phyloP scores from a whole-genome alignment of 2,113 vertebrate genomes.

The Platysteira castanea region DNA sequence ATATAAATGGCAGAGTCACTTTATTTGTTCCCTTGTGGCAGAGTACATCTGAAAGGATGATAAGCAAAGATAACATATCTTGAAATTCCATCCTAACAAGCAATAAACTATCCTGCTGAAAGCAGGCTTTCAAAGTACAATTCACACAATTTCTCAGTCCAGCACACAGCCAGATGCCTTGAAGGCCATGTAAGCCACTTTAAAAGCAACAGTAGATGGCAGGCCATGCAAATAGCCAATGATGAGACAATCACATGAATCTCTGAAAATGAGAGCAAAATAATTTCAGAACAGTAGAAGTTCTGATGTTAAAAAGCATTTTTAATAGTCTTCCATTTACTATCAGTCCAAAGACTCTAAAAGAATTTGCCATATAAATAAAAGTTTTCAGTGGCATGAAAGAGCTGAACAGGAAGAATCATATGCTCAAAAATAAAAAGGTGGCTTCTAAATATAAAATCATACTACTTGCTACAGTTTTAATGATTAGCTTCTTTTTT shows the following conservation, averaged over 20 bases:
- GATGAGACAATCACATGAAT: background rate
- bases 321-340: background rate
- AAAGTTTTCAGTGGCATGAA: background rate
- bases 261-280: background rate
- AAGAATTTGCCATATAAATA: background rate
- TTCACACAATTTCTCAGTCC: background rate
- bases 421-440: background rate
- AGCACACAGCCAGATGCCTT: background rate
- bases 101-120: slow-evolving; percentile 12
- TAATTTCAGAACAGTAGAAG: background rate
- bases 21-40: slow-evolving; percentile 9
- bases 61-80: slow-evolving; percentile 22
- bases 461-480: background rate
- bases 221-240: background rate
- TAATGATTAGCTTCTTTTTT: slow-evolving; percentile 2
- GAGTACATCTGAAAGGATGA: slow-evolving; percentile 6
- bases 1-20: background rate
- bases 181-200: background rate
- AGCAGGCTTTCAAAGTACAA: background rate
- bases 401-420: background rate
- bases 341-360: background rate
- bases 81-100: slow-evolving; percentile 28
- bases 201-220: background rate
- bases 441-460: slow-evolving; percentile 27
- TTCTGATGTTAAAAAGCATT: background rate